Percentiles rank a stretch among this genome's conserved stretches.
Conservation (phyloP, 2,797 vertebrate genomes). For the Myoxocephalus aenaeus region DNA sequence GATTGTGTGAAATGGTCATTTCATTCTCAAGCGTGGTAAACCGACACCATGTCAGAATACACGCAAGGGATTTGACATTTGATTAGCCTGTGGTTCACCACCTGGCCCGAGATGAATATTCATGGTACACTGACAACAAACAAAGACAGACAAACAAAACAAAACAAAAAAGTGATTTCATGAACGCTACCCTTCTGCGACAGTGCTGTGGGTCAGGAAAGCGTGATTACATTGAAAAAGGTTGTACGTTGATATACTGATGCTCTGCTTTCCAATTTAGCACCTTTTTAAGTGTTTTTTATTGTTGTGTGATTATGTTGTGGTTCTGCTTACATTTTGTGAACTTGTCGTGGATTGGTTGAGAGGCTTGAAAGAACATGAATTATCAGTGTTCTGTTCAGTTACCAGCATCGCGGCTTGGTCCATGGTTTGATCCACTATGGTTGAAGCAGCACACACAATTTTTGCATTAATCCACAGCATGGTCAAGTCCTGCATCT, state of each 20-base stretch:
- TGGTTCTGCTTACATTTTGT: no score
- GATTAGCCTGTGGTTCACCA: constrained; percentile 46
- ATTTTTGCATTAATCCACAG: constrained; percentile 19
- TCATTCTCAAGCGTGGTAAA: no score
- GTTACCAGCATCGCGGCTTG: constrained; percentile 16
- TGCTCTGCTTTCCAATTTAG: neutral
- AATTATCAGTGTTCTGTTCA: constrained; percentile 18
- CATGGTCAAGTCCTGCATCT: constrained; percentile 6
- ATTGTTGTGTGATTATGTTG: no score
- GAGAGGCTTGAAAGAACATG: neutral
- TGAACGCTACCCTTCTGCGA: neutral
- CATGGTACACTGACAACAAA: constrained; percentile 28
- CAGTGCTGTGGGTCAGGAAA: no score
- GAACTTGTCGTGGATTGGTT: no score
- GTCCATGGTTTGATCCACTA: constrained; percentile 29
- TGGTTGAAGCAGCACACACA: constrained; percentile 5
- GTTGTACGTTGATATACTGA: neutral
- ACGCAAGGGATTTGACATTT: constrained; percentile 37
- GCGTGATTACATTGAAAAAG: neutral
- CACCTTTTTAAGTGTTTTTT: neutral
- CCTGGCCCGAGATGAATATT: constrained; percentile 45
- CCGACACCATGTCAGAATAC: constrained; percentile 2
- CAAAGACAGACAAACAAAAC: constrained; percentile 24
- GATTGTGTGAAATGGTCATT: constrained; percentile 52
- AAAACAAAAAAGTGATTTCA: constrained; percentile 2